Evolutionary conservation across 2,113 vertebrate genomes (phyloP), one percentile per base, ranked within the genome.

Genomic region (Sylvilagus bachmani): DNA sequence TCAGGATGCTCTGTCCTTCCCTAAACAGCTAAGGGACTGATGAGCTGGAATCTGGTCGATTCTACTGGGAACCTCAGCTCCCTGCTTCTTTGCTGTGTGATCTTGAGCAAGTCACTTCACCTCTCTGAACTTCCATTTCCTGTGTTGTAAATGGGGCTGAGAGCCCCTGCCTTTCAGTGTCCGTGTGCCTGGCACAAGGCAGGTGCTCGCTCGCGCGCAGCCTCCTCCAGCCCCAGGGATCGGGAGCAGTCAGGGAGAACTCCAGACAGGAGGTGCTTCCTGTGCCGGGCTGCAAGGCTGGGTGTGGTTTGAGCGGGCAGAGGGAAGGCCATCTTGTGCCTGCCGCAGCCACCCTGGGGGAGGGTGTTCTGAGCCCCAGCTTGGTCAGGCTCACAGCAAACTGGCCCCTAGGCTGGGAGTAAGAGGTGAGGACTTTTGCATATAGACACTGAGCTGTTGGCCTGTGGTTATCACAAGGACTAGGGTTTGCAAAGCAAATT

Each of bases 21-120:
- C 58, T 3, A 27, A 55, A 62, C 74, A 71, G 64, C 73, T 22
- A 19, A 79, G 51, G 75, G 49, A 73, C 44, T 2, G 21, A 29
- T 6, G 53, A 86, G 66, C 21, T 22, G 16, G 80, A 75, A 29
- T 77, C 55, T 73, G 81, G 92, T 31, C 36, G 73, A 33, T 53
- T 29, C 53, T 64, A 73, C 58, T 66, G 62, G 49, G 82, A 49
- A 71, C 94, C 84, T 90, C 81, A n/a, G 67, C 55, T 80, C 53
- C 81, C 75, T 51, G 38, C 51, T 95, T 58, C 14, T 87, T 70
- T 92, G 90, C 85, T 92, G 78, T 90, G 94, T 79, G 87, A 95
- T 90, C 88, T 58, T 61, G 82, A 90, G 64, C n/a, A 87, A 92
- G 90, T 85, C 92, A 88, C 73, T 90, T 55, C 22, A 29, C 75